Conservation (phyloP, 2,888 invertebrate genomes). For the Pyrochroa serraticornis region DNA sequence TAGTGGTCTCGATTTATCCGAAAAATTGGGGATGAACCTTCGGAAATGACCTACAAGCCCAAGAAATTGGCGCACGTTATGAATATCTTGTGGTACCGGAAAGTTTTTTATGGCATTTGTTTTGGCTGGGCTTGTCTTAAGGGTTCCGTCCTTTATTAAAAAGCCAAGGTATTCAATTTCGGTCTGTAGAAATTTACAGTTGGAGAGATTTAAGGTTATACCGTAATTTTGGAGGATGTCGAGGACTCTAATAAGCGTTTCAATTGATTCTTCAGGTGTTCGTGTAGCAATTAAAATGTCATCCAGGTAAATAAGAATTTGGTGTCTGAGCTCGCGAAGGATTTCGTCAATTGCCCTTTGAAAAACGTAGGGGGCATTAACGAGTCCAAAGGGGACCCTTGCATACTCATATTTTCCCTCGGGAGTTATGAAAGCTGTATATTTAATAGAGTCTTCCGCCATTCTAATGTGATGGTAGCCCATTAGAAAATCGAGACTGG, state of each 20-base stretch:
- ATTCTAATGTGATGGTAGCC: not conserved
- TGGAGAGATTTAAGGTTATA: not conserved
- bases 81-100: constrained; percentile 5
- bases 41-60: constrained; percentile 13
- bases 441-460: not conserved
- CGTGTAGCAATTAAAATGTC: not conserved
- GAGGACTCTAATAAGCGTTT: not conserved
- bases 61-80: constrained; percentile 13
- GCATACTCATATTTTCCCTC: not conserved
- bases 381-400: constrained; percentile 1
- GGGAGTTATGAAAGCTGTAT: not conserved
- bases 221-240: not conserved
- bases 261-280: not conserved
- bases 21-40: constrained; percentile 6
- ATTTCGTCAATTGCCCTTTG: not conserved
- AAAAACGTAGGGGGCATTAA: constrained; percentile 1
- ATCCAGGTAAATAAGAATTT: not conserved
- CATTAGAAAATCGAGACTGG: not conserved
- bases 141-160: not conserved
- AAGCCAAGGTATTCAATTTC: not conserved
- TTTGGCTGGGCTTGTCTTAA: not conserved
- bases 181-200: not conserved
- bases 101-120: not conserved
- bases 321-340: not conserved
- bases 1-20: constrained; percentile 7